Evolutionary conservation across 2,113 vertebrate species (phyloP).

Genomic region (Taxidea taxus): DNA sequence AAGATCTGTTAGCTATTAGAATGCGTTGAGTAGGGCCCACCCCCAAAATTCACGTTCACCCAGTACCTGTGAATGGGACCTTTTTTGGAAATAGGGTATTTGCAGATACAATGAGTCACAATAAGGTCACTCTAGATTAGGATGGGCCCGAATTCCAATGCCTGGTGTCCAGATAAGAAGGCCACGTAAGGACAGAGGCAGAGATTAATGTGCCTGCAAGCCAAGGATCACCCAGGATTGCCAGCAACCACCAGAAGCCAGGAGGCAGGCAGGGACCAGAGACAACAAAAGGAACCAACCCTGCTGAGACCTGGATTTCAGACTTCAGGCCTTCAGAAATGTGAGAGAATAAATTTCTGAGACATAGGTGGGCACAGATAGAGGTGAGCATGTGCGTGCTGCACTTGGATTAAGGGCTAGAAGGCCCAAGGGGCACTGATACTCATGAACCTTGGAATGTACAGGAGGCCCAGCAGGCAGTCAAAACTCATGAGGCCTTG

Average conservation of each 20-base stretch:
- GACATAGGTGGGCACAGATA: neutral
- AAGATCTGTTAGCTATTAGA: neutral
- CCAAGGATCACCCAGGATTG: neutral
- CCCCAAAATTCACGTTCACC: neutral
- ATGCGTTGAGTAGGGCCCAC: neutral
- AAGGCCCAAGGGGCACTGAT: neutral
- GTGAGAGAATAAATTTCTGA: neutral
- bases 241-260: neutral
- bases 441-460: neutral
- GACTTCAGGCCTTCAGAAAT: neutral
- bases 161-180: neutral
- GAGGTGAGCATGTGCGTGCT: neutral
- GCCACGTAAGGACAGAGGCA: neutral
- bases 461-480: neutral
- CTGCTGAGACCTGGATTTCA: neutral
- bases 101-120: neutral
- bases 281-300: neutral
- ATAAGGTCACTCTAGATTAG: neutral
- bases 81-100: neutral
- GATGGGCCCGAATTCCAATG: neutral
- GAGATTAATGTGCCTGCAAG: neutral
- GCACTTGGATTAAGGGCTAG: neutral
- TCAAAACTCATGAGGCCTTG: neutral
- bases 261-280: neutral
- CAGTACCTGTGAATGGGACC: neutral